A percentile compares a stretch with the other conserved stretches of the same genome.
Evolutionary conservation across 2,113 vertebrate genomes (phyloP).

Genomic region (Hiodon tergisus): DNA sequence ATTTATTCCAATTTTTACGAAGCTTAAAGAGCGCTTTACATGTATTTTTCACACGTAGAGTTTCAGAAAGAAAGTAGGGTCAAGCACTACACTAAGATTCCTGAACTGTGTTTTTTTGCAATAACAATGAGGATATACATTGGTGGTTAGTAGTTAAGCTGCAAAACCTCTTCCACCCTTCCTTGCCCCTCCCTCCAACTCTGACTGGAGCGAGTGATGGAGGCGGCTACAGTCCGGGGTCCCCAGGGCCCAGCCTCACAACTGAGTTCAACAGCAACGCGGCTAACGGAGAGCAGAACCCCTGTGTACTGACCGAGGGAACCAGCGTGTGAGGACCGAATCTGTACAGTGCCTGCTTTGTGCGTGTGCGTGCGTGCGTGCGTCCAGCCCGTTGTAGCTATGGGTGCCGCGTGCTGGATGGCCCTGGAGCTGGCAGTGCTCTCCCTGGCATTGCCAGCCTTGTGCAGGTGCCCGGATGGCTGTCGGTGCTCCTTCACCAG

Average conservation of each 20-base stretch:
- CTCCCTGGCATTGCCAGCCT: conserved; percentile 35
- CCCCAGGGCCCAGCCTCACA: conserved; percentile 58
- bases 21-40: too few species aligned
- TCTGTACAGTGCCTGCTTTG: background rate
- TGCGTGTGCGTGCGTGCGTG: conserved; percentile 6
- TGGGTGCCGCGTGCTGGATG: conserved; percentile 10
- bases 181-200: conserved; percentile 56
- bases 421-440: conserved; percentile 40
- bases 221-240: conserved; percentile 61
- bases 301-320: conserved; percentile 36
- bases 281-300: conserved; percentile 49
- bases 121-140: too few species aligned
- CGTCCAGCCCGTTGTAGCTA: conserved; percentile 35
- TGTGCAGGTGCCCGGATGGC: conserved; percentile 52
- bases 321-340: conserved; percentile 23
- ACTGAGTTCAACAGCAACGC: conserved; percentile 54
- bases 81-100: too few species aligned
- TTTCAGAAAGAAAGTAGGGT: too few species aligned
- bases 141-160: background rate
- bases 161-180: background rate
- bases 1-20: too few species aligned
- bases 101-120: too few species aligned
- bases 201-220: conserved; percentile 34
- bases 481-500: conserved; percentile 61
- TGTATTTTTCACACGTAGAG: too few species aligned